A percentile compares a stretch with the other conserved stretches of the same genome.
Conservation (phyloP, 2,797 vertebrate species). For the Phalanger gymnotis region DNA sequence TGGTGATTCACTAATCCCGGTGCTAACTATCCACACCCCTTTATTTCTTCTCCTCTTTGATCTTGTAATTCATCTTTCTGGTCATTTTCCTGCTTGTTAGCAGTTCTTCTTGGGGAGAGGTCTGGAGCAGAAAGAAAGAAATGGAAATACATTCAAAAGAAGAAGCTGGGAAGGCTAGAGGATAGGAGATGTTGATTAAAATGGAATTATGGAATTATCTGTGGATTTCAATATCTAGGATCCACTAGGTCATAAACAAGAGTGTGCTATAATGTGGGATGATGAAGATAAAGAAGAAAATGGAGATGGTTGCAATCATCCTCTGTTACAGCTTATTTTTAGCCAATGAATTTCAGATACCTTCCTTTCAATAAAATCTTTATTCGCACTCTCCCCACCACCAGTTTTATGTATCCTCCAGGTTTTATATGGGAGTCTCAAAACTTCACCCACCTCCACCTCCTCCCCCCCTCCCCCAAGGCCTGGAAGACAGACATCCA, state of each 20-base stretch:
- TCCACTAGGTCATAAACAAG: neutral
- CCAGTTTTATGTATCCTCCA: neutral
- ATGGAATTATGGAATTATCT: neutral
- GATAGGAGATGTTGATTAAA: neutral
- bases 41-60: conserved; percentile 30
- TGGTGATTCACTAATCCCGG: neutral
- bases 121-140: conserved; percentile 53
- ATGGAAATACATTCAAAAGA: conserved; percentile 32
- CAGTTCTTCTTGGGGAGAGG: conserved; percentile 47
- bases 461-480: neutral
- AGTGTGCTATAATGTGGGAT: neutral
- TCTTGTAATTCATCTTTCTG: conserved; percentile 29
- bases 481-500: neutral
- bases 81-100: conserved; percentile 22
- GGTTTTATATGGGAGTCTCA: conserved; percentile 28
- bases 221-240: neutral
- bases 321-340: neutral
- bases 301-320: conserved; percentile 7
- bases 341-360: neutral
- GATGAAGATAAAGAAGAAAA: conserved; percentile 9
- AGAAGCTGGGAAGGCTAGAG: neutral
- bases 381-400: neutral
- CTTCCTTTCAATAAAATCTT: neutral
- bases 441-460: conserved; percentile 46
- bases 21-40: neutral